phyloP scores from a whole-genome alignment of 2,113 vertebrate species.

The Fulica atra region DNA sequence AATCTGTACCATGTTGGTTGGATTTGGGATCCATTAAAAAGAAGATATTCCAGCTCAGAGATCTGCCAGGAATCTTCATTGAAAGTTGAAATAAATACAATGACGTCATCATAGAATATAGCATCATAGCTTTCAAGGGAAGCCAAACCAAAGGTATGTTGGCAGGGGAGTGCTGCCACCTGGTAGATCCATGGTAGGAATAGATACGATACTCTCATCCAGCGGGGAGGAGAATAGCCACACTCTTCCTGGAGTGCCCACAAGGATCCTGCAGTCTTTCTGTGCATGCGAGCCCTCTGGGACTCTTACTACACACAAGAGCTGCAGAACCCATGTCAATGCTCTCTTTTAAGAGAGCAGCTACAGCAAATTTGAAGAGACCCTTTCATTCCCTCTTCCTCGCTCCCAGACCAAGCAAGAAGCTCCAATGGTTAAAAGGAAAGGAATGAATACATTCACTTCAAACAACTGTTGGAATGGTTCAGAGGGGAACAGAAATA shows the following conservation, averaged over 20 bases:
- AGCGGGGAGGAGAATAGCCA: background rate
- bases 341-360: constrained; percentile 57
- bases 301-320: background rate
- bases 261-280: constrained; percentile 23
- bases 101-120: constrained; percentile 62
- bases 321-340: constrained; percentile 48
- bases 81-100: constrained; percentile 56
- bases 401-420: constrained; percentile 26
- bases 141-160: constrained; percentile 68
- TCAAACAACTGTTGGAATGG: constrained; percentile 47
- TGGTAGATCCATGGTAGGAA: constrained; percentile 57
- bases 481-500: constrained; percentile 45
- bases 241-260: constrained; percentile 3
- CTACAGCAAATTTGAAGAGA: constrained; percentile 50
- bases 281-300: background rate
- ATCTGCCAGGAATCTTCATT: constrained; percentile 49
- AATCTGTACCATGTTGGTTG: constrained; percentile 1
- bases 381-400: constrained; percentile 59
- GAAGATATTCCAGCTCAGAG: constrained; percentile 50
- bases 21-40: constrained; percentile 39
- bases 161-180: constrained; percentile 55
- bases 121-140: constrained; percentile 59
- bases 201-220: background rate
- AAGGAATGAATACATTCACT: constrained; percentile 30
- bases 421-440: constrained; percentile 52